Base-by-base conservation (phyloP, 2,113 vertebrate genomes). In the Albula glossodonta region DNA sequence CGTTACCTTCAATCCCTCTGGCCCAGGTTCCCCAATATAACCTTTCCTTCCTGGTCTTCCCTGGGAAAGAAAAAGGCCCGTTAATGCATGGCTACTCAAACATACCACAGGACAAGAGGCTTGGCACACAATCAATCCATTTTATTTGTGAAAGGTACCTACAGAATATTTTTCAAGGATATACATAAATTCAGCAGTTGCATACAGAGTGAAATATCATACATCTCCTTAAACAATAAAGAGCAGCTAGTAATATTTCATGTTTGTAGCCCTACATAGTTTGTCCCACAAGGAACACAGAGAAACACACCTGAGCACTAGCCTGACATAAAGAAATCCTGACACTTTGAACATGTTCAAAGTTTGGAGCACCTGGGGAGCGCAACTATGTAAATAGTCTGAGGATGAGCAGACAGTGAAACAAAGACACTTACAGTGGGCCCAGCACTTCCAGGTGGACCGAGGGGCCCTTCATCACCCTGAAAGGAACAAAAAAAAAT, bases 381-480 rank as follows among this genome's bases (percentile, higher is more conserved):
- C 7, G 49, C 63, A 41, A 31, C 41, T 48, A 50, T 22, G 17
- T 3, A 80, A 82, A 22, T 3, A 79, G 51, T 86, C 2, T n/a
- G 0, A 83, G 8, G 77, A 17, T 84, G 53, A 87, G 15, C 60
- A 3, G 85, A n/a, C 78, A 78, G 57, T n/a, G 17, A 51, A 83
- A 6, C 81, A 3, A 15, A 48, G 81, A 74, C 63, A 96, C 97
- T 94, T 96, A 99, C 98, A 91, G 90, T 94, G 85, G 96, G 95
- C 84, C 98, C 98, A 0, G 93, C 78, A 79, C 90, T 94, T 91
- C 98, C 98, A 88, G 92, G 89, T 84, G 97, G 95, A 91, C 98
- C 98, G 66, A 92, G 19, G 85, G 96, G 96, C 94, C 98, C 98
- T 93, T 97, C 96, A 90, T 98, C 97, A 86, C 98, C 98, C 98